A percentile compares a stretch with the other conserved stretches of the same genome.
These are phyloP conservation scores for Pterocles orientalis DNA, from an alignment of 2,113 vertebrate species.

Conservation along the genomic window DNA sequence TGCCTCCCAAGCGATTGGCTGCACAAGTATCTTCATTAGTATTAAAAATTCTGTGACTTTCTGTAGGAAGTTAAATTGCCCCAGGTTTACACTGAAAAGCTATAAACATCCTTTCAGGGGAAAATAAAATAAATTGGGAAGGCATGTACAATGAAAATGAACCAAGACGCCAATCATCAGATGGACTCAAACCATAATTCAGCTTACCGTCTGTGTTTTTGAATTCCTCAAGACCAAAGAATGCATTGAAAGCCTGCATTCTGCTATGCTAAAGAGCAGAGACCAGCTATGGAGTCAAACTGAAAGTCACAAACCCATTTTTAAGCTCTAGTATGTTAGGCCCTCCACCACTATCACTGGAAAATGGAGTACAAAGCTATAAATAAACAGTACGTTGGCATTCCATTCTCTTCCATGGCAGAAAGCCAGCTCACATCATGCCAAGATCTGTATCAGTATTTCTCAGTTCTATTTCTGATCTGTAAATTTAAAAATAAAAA, in stretches of 20 bases:
- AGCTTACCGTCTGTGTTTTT: not conserved
- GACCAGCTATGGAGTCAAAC: not conserved
- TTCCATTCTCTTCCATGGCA: not conserved
- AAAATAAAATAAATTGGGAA: not conserved
- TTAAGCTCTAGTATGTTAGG: not conserved
- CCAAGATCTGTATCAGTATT: not conserved
- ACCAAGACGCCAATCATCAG: not conserved
- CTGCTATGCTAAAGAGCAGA: not conserved
- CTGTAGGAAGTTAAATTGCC: not conserved
- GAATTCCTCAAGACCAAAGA: not conserved
- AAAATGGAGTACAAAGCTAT: not conserved
- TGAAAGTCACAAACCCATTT: not conserved
- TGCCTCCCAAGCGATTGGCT: not conserved
- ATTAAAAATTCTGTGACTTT: not conserved
- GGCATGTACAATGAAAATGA: not conserved
- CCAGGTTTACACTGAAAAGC: not conserved
- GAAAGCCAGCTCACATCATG: not conserved
- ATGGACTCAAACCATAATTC: not conserved
- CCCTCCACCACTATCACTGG: not conserved
- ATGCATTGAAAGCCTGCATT: not conserved
- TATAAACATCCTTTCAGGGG: not conserved
- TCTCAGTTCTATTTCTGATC: constrained; percentile 1
- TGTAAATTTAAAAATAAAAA: constrained; percentile 25
- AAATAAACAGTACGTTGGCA: not conserved
- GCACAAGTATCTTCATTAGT: not conserved